Evolutionary conservation across 2,113 vertebrate species (phyloP), one percentile per base, ranked within the genome.

Genomic region (Chloropsis hardwickii): DNA sequence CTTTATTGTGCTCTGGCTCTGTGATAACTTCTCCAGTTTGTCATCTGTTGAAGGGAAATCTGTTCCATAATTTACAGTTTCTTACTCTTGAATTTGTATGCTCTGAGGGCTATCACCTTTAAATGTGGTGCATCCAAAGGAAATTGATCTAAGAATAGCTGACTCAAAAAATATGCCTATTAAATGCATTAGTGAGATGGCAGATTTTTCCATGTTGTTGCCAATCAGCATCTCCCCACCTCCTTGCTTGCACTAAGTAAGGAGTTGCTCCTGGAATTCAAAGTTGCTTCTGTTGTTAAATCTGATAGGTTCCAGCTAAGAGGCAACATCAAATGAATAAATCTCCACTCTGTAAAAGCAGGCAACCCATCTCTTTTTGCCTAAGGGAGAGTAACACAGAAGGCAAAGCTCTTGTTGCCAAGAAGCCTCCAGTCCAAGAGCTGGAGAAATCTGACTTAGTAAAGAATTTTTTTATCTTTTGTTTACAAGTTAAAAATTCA

Each of bases 11-110:
- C 76, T 69, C 62, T 84, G 67, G 19, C 76, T 93, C 71, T 83
- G 33, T 87, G 67, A 81, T 95, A 92, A 88, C 85, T 83, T 88
- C 82, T 92, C 76, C 60, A 66, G 64, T 81, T 93, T 92, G 81
- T 73, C 50, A 39, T 92, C 87, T 82, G 23, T 67, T 85, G 73
- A 95, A 91, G 66, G 48, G 70, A 79, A 83, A 87, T 88, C 47
- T 91, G 61, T 79, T 89, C 50, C 73, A 72, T 85, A 89, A 88
- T 81, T 94, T 92, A 91, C 48, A 90, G 11, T 23, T 69, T 91
- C 56, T 80, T 76, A 42, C 50, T 77, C 62, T 53, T 90, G 70
- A 85, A 71, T 69, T 74, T 92, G 45, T 90, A 25, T 85, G 42
- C 45, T 95, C 45, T 53, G 58, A 72, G 53, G 40, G 53, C 31